A percentile compares a stretch with the other conserved stretches of the same genome.
Conservation (phyloP, 2,113 vertebrate genomes). For the Strigops habroptila region DNA sequence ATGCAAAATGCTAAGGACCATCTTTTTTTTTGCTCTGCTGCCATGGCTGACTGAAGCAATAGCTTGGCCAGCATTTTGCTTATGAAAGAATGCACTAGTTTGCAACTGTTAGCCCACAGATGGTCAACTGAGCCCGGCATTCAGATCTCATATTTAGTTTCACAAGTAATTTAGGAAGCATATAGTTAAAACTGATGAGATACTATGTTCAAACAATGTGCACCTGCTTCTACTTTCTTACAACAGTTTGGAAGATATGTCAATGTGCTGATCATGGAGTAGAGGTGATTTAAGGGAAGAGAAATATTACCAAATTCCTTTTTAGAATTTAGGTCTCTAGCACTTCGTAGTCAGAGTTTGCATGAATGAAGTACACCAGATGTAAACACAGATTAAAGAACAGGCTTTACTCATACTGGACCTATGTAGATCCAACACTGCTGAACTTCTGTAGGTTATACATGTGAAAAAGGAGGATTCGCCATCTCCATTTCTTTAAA, state of each 20-base stretch:
- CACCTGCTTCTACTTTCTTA: constrained; percentile 1
- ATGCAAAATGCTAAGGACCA: background rate
- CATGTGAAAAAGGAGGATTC: background rate
- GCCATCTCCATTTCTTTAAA: background rate
- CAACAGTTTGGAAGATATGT: background rate
- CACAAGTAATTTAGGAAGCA: constrained; percentile 4
- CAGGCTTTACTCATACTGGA: background rate
- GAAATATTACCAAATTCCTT: background rate
- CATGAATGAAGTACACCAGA: background rate
- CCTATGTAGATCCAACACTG: background rate
- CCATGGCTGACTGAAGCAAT: background rate
- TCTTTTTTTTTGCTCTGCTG: background rate
- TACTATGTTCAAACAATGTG: background rate
- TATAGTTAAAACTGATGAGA: constrained; percentile 5
- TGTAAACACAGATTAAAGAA: background rate
- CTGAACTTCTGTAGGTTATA: background rate
- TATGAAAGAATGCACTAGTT: background rate
- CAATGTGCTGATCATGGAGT: background rate
- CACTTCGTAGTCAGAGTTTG: background rate
- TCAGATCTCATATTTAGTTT: background rate
- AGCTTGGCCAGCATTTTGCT: background rate
- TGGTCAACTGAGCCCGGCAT: background rate
- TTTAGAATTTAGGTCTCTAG: background rate
- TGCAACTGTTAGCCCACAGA: constrained; percentile 12
- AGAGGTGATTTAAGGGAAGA: background rate